Conservation (phyloP, 1,140 invertebrate genomes). For the Drusus annulatus region DNA sequence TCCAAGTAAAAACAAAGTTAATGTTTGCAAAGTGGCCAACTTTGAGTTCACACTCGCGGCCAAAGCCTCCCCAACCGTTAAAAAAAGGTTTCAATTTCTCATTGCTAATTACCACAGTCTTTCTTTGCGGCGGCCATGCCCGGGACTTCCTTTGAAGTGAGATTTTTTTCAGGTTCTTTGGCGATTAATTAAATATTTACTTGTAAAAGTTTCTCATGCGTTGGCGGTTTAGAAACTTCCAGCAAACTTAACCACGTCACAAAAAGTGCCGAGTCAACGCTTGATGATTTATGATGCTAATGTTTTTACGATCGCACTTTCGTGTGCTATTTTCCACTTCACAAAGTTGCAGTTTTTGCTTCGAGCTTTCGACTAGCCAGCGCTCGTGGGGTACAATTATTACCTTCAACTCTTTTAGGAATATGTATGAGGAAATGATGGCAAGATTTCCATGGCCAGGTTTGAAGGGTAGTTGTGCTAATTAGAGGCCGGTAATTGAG, state of each 20-base stretch:
- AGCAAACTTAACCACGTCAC: background rate
- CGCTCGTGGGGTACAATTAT: background rate
- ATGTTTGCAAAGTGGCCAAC: slow-evolving; percentile 19
- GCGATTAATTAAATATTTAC: slow-evolving; percentile 58
- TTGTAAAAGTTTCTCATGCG: slow-evolving; percentile 33
- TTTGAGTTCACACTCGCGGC: slow-evolving; percentile 10
- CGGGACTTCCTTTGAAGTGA: slow-evolving; percentile 50
- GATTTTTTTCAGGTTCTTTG: slow-evolving; percentile 51
- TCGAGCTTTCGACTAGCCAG: slow-evolving; percentile 12
- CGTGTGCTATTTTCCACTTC: background rate
- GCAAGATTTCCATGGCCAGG: background rate
- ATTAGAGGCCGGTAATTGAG: slow-evolving; percentile 40
- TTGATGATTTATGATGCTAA: background rate
- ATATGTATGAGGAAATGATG: background rate
- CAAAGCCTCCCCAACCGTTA: slow-evolving; percentile 8
- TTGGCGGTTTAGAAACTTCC: background rate
- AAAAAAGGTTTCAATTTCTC: slow-evolving; percentile 42
- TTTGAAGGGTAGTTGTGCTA: slow-evolving; percentile 3
- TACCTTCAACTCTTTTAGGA: slow-evolving; percentile 22
- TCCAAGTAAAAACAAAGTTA: background rate
- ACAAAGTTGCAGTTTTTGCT: background rate
- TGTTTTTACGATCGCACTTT: background rate
- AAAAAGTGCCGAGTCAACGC: background rate
- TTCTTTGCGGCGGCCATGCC: slow-evolving; percentile 36
- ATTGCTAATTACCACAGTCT: slow-evolving; percentile 54